Percentiles rank a stretch among this genome's conserved stretches.
phyloP scores from a whole-genome alignment of 1,140 invertebrate genomes.

The Anastatus disparis region DNA sequence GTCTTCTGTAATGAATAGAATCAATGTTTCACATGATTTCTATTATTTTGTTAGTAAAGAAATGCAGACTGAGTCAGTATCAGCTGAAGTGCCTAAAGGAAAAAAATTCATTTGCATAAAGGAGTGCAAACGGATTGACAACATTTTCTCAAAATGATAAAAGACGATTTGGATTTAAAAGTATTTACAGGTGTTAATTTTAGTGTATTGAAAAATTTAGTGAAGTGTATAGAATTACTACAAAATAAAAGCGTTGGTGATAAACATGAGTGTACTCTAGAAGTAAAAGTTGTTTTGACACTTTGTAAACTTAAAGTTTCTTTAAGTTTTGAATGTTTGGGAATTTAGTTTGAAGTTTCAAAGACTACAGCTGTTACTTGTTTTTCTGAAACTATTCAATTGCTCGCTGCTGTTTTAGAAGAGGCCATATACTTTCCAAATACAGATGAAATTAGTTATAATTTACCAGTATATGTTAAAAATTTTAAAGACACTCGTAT shows the following conservation, averaged over 20 bases:
- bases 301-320: background rate
- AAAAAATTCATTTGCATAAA: too few species aligned
- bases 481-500: conserved; percentile 37
- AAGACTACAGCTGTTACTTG: background rate
- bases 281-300: background rate
- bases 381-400: conserved; percentile 36
- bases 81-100: too few species aligned
- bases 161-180: background rate
- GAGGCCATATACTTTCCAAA: conserved; percentile 36
- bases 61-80: too few species aligned
- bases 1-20: too few species aligned
- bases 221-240: background rate
- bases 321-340: background rate
- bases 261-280: background rate
- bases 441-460: conserved; percentile 37
- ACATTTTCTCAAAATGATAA: background rate
- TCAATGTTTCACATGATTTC: too few species aligned
- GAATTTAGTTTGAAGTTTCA: background rate
- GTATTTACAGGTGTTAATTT: background rate
- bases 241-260: background rate
- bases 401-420: conserved; percentile 40
- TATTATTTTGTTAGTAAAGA: too few species aligned
- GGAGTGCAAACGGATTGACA: background rate
- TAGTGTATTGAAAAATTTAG: background rate
- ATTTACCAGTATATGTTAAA: conserved; percentile 41